Conservation (phyloP, 2,797 vertebrate species). For the Phrynocephalus vlangalii region DNA sequence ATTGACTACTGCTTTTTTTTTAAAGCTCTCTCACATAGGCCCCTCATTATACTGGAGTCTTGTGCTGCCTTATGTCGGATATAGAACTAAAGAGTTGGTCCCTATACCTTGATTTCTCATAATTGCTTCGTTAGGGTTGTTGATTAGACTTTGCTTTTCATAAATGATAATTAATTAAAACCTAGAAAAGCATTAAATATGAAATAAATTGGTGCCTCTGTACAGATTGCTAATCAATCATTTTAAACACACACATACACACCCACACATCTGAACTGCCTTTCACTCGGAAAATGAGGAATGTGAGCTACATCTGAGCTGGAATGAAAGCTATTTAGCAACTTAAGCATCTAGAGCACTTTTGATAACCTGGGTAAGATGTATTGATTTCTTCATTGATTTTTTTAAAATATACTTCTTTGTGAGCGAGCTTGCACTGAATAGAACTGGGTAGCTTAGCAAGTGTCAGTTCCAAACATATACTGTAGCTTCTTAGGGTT, state of each 20-base stretch:
- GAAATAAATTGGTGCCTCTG: conserved; percentile 52
- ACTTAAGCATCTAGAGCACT: conserved; percentile 68
- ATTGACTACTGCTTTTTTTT: conserved; percentile 64
- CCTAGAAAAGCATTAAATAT: conserved; percentile 59
- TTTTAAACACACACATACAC: conserved; percentile 8
- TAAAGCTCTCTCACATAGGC: conserved; percentile 55
- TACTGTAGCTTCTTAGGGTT: background rate
- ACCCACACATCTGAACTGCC: conserved; percentile 47
- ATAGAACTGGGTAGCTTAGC: conserved; percentile 47
- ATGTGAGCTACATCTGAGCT: conserved; percentile 60
- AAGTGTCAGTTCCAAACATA: conserved; percentile 42
- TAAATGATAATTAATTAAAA: conserved; percentile 57
- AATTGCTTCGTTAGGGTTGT: conserved; percentile 42
- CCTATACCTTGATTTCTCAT: conserved; percentile 50
- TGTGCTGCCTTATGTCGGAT: conserved; percentile 67
- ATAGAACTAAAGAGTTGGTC: conserved; percentile 66
- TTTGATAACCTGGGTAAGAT: conserved; percentile 72
- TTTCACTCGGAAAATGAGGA: conserved; percentile 60
- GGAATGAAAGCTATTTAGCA: conserved; percentile 73
- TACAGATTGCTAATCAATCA: conserved; percentile 55
- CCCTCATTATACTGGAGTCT: conserved; percentile 62
- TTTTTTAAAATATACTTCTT: conserved; percentile 66
- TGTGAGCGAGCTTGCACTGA: conserved; percentile 48
- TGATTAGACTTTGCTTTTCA: conserved; percentile 47
- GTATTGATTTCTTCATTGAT: conserved; percentile 75